Evolutionary conservation across 2,888 invertebrate genomes (phyloP), one percentile per base, ranked within the genome.

Genomic region (Aspidapion aeneum): DNA sequence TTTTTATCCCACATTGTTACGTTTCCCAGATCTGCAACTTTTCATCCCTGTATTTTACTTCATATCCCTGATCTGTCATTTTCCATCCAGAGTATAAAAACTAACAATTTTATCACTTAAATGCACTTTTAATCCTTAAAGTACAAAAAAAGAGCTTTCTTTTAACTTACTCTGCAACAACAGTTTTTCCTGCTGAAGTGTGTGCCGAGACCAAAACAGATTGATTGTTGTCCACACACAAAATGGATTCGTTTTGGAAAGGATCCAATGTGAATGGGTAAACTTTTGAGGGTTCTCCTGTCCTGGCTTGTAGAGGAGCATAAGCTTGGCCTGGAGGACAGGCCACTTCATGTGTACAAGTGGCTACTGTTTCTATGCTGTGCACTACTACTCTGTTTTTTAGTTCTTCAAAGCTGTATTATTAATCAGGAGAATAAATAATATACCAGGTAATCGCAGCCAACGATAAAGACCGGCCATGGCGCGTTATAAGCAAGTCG

Each of bases 181-280:
- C 98, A 62, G 99, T 99, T 86, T 99, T 99, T 59, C 99, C 99
- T 55, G 99, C 98, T 1, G 98, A 99, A 0, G 99, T 99, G 77
- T 99, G 99, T 5, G 99, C 99, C 1, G 99, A 98, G 0, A 99
- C 98, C 54, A 99, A 84, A 2, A 99, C 99, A 9, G 98, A 98
- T 77, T 99, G 98, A 75, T 94, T 90, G 79, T 99, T 99, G 77
- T 99, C 98, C 72, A 99, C 91, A 78, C 99, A 99, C 58, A 93
- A 80, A 68, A 98, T 92, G 0, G 98, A 97, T 80, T 98, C 96
- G 74, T 94, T 95, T 78, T 99, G 99, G 80, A 99, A 99, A 0
- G 98, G 93, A 87, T 99, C 99, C 64, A 99, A 82, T 61, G 92
- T 90, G 75, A 99, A 99, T 66, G 91, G 89, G 78, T 98, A 99